Conservation (phyloP, 2,113 vertebrate species). For the Scomber colias region DNA sequence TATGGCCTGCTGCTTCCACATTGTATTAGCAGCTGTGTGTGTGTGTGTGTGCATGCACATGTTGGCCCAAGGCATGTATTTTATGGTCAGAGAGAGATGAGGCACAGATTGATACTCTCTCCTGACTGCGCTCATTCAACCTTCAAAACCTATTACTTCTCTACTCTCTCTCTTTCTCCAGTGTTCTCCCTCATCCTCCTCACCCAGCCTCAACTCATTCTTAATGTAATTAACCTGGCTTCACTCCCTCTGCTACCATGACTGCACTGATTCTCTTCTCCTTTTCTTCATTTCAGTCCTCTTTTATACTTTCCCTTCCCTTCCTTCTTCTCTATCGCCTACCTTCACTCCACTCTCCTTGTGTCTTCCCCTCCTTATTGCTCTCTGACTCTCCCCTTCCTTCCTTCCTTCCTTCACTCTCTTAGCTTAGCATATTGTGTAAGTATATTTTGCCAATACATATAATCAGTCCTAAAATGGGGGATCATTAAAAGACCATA, state of each 20-base stretch:
- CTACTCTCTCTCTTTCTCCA: conserved; percentile 4
- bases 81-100: conserved; percentile 60
- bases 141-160: conserved; percentile 61
- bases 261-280: not conserved
- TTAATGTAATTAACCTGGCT: conserved; percentile 68
- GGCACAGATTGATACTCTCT: conserved; percentile 58
- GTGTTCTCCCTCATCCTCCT: conserved; percentile 37
- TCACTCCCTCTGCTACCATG: conserved; percentile 27
- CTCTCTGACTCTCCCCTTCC: not conserved
- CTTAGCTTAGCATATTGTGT: not conserved
- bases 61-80: conserved; percentile 33
- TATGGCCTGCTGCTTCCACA: conserved; percentile 47
- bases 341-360: too few species aligned
- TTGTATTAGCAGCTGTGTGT: conserved; percentile 20
- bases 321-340: not conserved
- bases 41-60: not conserved
- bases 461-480: not conserved
- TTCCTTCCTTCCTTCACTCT: not conserved
- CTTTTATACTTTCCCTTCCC: not conserved
- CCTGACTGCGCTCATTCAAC: conserved; percentile 52
- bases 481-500: not conserved
- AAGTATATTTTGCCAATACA: too few species aligned
- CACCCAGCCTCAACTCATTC: conserved; percentile 31
- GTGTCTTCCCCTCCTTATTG: not conserved
- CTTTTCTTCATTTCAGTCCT: not conserved